Percentiles rank a stretch among this genome's conserved stretches.
Conservation (phyloP, 2,113 vertebrate species). For the Junco hyemalis region DNA sequence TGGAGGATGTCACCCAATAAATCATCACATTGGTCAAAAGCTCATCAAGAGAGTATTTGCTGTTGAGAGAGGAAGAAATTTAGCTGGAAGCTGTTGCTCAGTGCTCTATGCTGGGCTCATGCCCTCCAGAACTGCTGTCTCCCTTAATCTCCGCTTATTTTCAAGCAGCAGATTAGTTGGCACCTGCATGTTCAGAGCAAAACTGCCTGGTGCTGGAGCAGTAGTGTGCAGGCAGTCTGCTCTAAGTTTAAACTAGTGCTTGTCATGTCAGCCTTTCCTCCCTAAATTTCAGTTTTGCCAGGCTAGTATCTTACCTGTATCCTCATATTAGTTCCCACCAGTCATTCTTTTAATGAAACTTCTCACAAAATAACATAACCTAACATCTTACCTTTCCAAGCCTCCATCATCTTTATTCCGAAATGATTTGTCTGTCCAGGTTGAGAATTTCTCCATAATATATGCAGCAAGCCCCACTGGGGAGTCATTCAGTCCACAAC, state of each 20-base stretch:
- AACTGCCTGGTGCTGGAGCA: background rate
- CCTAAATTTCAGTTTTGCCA: background rate
- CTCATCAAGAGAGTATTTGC: conserved; percentile 85
- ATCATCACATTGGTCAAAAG: conserved; percentile 88
- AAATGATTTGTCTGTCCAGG: conserved; percentile 79
- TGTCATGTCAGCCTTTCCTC: background rate
- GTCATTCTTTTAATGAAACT: background rate
- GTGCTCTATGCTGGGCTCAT: background rate
- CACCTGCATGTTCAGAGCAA: background rate
- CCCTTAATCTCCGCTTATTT: background rate
- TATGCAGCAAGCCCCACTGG: conserved; percentile 87
- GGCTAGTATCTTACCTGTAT: background rate
- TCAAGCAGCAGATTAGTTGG: background rate
- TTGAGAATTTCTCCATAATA: conserved; percentile 88
- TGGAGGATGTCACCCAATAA: conserved; percentile 87
- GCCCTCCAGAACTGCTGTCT: background rate
- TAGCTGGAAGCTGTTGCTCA: background rate
- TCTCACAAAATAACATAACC: background rate
- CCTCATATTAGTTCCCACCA: background rate
- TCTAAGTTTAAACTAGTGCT: background rate
- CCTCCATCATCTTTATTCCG: conserved; percentile 77
- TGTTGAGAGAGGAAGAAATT: conserved; percentile 27
- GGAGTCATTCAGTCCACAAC: conserved; percentile 83
- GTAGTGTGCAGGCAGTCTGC: background rate
- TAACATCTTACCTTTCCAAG: conserved; percentile 78